Evolutionary conservation across 2,888 invertebrate species (phyloP).

Genomic region (Hartigia nigra): DNA sequence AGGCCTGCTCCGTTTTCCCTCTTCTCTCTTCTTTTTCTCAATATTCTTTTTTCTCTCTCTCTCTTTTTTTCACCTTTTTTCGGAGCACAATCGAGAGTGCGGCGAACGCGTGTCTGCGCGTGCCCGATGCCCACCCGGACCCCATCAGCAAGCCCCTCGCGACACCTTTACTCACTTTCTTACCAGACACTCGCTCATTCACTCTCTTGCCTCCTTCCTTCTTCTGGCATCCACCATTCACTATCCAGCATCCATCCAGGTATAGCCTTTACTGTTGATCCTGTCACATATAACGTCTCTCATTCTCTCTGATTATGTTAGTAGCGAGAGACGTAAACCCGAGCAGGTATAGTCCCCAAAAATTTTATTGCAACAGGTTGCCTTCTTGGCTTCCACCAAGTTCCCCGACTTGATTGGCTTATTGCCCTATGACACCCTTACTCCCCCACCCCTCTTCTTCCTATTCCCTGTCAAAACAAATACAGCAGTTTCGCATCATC

Average conservation of each 20-base stretch:
- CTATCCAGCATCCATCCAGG: constrained; percentile 21
- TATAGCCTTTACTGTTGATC: constrained; percentile 7
- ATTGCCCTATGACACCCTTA: constrained; percentile 29
- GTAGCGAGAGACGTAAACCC: constrained; percentile 17
- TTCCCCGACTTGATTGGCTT: constrained; percentile 29
- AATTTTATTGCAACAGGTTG: constrained; percentile 59
- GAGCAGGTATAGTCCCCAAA: constrained; percentile 22
- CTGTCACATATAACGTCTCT: neutral
- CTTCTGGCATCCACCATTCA: constrained; percentile 13
- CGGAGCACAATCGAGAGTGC: constrained; percentile 17
- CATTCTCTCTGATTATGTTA: constrained; percentile 35
- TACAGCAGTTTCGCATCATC: neutral
- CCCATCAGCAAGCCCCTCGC: neutral
- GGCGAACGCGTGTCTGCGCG: constrained; percentile 30
- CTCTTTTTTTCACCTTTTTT: constrained; percentile 10
- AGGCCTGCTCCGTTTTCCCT: constrained; percentile 24
- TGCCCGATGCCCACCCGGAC: neutral
- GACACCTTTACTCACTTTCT: constrained; percentile 8
- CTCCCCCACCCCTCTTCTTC: neutral
- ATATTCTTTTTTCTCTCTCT: neutral
- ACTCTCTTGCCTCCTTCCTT: neutral
- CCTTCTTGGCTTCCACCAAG: constrained; percentile 30
- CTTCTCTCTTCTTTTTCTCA: constrained; percentile 14
- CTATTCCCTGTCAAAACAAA: constrained; percentile 29
- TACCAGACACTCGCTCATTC: neutral